Evolutionary conservation across 2,113 vertebrate species (phyloP), one percentile per base, ranked within the genome.

Genomic region (Pipa parva): DNA sequence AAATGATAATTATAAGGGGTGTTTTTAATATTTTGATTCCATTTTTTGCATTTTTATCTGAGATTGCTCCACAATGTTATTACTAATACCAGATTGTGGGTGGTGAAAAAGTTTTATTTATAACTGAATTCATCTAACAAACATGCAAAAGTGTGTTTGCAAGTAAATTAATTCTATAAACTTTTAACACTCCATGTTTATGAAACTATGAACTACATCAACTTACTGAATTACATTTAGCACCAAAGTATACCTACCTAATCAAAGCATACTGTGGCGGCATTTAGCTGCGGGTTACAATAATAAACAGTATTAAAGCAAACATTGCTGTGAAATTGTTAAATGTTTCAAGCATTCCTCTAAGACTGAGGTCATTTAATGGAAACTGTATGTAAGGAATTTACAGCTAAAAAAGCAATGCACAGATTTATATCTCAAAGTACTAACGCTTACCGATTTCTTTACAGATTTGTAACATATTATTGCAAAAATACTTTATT

Each of bases 331-430:
- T 52, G 46, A 39, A 69, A 60, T 45, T 15, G 66, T 69, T 69
- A 75, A 73, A 69, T 37, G 26, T 11, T 74, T 55, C 66, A 50
- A 48, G 46, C 62, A 75, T 60, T 67, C 63, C 71, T 66, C 1
- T 49, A 4, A 39, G 60, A 22, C 66, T 69, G 66, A 73, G 61
- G 50, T 64, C 73, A 63, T n/a, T 1, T 58, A 27, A 2, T 7
- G 25, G 64, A 56, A 67, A 73, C 42, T 46, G 36, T 18, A 56
- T 66, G 54, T 28, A n/a, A 74, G 27, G 33, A 55, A 59, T 25
- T 27, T 18, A 58, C 57, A 58, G 39, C 72, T 51, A 63, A 63
- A 71, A 66, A 25, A 73, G 39, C 55, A 58, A 25, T 67, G 42
- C 50, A 56, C 57, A 72, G 60, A 63, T 74, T 59, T 1, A 0